A percentile compares a stretch with the other conserved stretches of the same genome.
Conservation (phyloP, 2,113 vertebrate genomes). For the Arothron firmamentum region DNA sequence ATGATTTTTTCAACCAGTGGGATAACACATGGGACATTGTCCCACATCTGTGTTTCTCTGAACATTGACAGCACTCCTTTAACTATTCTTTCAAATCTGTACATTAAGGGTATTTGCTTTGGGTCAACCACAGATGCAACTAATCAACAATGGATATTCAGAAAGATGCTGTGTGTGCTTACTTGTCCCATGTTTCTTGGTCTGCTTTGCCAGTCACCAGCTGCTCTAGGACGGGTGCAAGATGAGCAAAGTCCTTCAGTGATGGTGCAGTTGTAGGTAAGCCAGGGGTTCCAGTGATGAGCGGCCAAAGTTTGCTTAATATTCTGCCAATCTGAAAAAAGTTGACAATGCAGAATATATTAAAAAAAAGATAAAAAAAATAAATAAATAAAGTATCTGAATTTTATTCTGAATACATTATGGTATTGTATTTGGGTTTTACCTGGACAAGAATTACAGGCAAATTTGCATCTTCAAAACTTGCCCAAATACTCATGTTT, state of each 20-base stretch:
- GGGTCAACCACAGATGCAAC: not conserved
- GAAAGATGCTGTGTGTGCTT: constrained; percentile 5
- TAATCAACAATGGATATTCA: not conserved
- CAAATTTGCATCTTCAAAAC: constrained; percentile 35
- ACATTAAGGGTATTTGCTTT: constrained; percentile 5
- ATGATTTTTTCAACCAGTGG: constrained; percentile 39
- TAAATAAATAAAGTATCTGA: no score
- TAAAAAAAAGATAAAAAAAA: not conserved
- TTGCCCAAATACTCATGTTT: constrained; percentile 47
- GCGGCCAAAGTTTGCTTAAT: constrained; percentile 32
- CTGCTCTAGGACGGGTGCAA: constrained; percentile 51
- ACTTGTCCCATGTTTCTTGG: constrained; percentile 67
- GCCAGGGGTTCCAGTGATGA: constrained; percentile 28
- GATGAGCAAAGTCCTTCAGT: constrained; percentile 29
- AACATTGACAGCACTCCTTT: constrained; percentile 48
- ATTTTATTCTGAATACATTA: no score
- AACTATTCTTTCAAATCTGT: constrained; percentile 59
- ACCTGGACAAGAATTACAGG: constrained; percentile 57
- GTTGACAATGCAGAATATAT: not conserved
- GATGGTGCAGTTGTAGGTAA: constrained; percentile 10
- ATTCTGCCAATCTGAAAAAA: constrained; percentile 45
- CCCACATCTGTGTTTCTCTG: constrained; percentile 39
- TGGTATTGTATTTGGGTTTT: not conserved
- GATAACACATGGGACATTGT: constrained; percentile 28
- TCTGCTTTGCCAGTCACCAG: constrained; percentile 54